A percentile compares a stretch with the other conserved stretches of the same genome.
Conservation (phyloP, 2,888 invertebrate species). For the Aphodius granarius region DNA sequence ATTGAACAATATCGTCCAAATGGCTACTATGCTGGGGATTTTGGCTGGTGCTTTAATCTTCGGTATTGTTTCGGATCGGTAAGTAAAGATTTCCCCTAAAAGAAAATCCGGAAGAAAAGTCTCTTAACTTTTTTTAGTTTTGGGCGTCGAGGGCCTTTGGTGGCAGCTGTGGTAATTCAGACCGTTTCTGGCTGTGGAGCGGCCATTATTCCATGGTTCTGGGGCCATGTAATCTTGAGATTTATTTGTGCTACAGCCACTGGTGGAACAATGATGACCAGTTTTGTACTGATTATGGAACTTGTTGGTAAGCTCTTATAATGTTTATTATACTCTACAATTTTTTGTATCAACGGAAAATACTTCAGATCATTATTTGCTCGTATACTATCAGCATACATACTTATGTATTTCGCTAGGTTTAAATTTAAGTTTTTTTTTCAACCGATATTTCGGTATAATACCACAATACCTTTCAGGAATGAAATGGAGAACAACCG, state of each 20-base stretch:
- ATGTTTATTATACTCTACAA: too few species aligned
- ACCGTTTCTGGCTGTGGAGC: slow-evolving; percentile 70
- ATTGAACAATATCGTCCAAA: slow-evolving; percentile 74
- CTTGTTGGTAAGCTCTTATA: slow-evolving; percentile 56
- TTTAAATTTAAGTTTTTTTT: too few species aligned
- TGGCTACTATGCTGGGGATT: slow-evolving; percentile 77
- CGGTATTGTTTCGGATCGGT: slow-evolving; percentile 78
- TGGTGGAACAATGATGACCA: slow-evolving; percentile 82
- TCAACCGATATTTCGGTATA: too few species aligned
- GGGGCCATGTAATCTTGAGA: slow-evolving; percentile 66
- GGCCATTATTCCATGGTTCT: slow-evolving; percentile 69
- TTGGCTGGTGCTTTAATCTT: slow-evolving; percentile 75
- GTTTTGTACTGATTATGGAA: slow-evolving; percentile 72
- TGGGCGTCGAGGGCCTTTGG: slow-evolving; percentile 74
- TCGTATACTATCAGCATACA: too few species aligned
- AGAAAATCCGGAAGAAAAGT: neutral
- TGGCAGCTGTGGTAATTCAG: slow-evolving; percentile 74
- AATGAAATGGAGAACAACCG: slow-evolving; percentile 58
- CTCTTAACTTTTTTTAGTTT: slow-evolving; percentile 58
- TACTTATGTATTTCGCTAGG: too few species aligned
- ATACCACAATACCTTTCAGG: slow-evolving; percentile 44
- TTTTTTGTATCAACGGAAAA: too few species aligned
- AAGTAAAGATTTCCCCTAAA: slow-evolving; percentile 39
- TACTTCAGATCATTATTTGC: neutral
- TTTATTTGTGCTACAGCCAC: slow-evolving; percentile 76